Evolutionary conservation across 1,140 invertebrate genomes (phyloP), one percentile per base, ranked within the genome.

Genomic region (Akabosia matsudoensis): DNA sequence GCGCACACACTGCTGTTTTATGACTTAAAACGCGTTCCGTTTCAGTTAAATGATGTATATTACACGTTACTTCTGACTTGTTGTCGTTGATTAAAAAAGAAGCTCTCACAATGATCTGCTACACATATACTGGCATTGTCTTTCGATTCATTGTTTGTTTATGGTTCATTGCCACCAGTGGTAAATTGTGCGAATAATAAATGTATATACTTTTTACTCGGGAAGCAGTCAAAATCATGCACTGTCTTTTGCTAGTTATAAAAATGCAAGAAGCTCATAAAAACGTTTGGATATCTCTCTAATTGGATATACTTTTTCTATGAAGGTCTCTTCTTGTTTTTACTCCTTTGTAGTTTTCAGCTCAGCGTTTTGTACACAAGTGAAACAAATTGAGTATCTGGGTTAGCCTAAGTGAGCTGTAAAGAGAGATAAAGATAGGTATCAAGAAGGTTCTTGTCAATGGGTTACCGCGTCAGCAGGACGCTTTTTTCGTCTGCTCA

Each of bases 351-450:
- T 67, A 67, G 54, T 56, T 45, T 45, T 45, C 18, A 45, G 54
- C 54, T 24, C 61, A 67, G n/a, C 61, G 4, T 67, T 30, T 67
- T 67, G 14, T 30, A 10, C 31, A 31, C 30, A 31, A 67, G 61
- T 67, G 61, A 67, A 67, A 67, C 61, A 67, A 67, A 67, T 67
- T 67, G 61, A 67, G 61, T 67, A 67, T 67, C 61, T 67, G 61
- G 61, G 61, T 67, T 67, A 67, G 24, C 61, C 28, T 67, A 67
- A 67, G 61, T 67, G 61, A 67, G 61, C 61, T 67, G 61, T 67
- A 67, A 67, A 67, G 18, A 67, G 61, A 30, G 7, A 30, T 28
- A 67, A 24, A 24, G 61, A 67, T 22, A 30, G 26, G 31, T 30
- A 67, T 67, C 31, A 67, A 31, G 54, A 10, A 56, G 54, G 10